Conservation (phyloP, 2,113 vertebrate species). For the Meles meles region DNA sequence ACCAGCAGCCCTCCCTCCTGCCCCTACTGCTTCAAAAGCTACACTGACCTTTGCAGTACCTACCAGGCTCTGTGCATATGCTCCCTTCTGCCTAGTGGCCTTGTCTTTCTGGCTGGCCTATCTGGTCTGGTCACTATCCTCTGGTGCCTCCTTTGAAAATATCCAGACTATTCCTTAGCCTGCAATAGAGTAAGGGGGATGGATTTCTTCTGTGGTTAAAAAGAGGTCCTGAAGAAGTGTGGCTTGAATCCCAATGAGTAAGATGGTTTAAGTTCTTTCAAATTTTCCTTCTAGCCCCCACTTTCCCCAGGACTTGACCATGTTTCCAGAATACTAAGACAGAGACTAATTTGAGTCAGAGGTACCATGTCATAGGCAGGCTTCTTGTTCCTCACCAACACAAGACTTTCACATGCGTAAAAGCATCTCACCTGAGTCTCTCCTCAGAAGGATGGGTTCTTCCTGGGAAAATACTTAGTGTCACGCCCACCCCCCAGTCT, state of each 20-base stretch:
- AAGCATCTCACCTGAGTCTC: not conserved
- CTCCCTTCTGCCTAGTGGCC: not conserved
- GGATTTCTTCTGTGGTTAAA: not conserved
- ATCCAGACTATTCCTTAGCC: not conserved
- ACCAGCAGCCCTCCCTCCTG: not conserved
- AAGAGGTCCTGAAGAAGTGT: not conserved
- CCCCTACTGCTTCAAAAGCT: not conserved
- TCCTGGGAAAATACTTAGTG: not conserved
- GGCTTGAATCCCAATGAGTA: not conserved
- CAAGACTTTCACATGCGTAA: not conserved
- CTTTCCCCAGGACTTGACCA: not conserved
- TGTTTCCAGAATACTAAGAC: not conserved
- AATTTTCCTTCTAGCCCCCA: not conserved
- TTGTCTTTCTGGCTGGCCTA: not conserved
- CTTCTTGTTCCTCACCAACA: not conserved
- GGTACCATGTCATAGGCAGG: not conserved
- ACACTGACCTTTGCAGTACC: not conserved
- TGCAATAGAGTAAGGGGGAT: not conserved
- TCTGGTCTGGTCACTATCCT: not conserved
- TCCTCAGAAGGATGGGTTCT: not conserved
- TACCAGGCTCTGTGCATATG: no score
- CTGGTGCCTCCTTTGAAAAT: not conserved
- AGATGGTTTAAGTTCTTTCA: not conserved
- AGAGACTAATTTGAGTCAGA: not conserved
- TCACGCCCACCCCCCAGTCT: rapidly evolving